phyloP scores from a whole-genome alignment of 2,113 vertebrate species.

The Eclectus roratus region DNA sequence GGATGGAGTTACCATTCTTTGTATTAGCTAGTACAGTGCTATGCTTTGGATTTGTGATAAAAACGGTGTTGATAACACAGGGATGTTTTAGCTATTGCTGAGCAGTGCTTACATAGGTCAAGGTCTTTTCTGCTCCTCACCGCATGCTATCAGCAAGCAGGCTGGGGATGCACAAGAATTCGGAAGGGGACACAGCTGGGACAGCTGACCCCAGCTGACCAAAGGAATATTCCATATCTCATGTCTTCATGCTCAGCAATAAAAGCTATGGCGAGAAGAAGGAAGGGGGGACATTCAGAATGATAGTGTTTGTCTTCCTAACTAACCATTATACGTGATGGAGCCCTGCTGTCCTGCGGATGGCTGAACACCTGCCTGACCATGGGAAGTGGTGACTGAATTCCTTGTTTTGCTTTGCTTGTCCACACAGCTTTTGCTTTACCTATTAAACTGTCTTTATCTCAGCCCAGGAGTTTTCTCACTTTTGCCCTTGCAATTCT shows the following conservation, averaged over 20 bases:
- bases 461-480: neutral
- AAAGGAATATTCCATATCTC: neutral
- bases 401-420: neutral
- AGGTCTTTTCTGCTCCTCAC: neutral
- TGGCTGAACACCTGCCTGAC: neutral
- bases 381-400: neutral
- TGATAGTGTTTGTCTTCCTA: neutral
- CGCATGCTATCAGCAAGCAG: neutral
- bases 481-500: neutral
- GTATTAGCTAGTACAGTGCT: rapidly evolving
- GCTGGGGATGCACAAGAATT: neutral
- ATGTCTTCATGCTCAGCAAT: neutral
- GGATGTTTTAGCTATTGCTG: neutral
- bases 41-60: neutral
- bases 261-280: neutral
- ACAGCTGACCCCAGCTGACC: neutral
- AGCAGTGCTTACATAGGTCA: neutral
- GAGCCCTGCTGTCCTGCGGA: neutral
- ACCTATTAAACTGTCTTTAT: neutral
- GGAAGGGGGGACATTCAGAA: neutral
- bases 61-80: neutral
- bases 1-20: neutral
- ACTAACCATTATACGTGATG: neutral
- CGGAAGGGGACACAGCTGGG: neutral
- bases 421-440: neutral